A percentile compares a stretch with the other conserved stretches of the same genome.
phyloP scores from a whole-genome alignment of 2,888 invertebrate species.

The Drosophila meridionalis region DNA sequence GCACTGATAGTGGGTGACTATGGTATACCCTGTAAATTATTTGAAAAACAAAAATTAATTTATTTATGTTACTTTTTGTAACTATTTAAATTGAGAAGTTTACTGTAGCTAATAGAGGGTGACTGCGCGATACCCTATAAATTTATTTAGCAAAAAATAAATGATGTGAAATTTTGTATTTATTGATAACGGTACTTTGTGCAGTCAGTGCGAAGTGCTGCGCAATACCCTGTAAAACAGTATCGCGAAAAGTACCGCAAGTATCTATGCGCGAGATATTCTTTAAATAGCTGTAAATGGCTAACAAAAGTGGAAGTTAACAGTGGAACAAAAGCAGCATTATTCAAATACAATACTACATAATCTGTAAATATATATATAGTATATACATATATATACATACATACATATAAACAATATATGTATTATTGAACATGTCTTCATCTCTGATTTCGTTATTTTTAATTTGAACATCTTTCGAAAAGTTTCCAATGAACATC shows the following conservation, averaged over 20 bases:
- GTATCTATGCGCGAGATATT: neutral
- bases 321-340: neutral
- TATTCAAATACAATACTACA: neutral
- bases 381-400: neutral
- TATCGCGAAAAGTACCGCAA: neutral
- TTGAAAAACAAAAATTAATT: too few relatives aligned
- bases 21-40: neutral
- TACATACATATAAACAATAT: neutral
- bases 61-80: too few relatives aligned
- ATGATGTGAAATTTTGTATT: too few relatives aligned
- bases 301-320: neutral
- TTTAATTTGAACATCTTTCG: neutral
- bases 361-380: neutral
- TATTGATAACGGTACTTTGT: too few relatives aligned
- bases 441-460: neutral
- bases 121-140: neutral
- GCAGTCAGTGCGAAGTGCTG: neutral
- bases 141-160: too few relatives aligned
- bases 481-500: constrained; percentile 3
- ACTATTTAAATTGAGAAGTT: too few relatives aligned
- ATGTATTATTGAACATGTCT: neutral
- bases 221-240: neutral
- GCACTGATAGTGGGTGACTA: neutral
- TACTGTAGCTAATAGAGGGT: neutral
- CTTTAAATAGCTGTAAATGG: neutral